Base-by-base conservation (phyloP, 2,888 invertebrate species). In the Ceriagrion tenellum region DNA sequence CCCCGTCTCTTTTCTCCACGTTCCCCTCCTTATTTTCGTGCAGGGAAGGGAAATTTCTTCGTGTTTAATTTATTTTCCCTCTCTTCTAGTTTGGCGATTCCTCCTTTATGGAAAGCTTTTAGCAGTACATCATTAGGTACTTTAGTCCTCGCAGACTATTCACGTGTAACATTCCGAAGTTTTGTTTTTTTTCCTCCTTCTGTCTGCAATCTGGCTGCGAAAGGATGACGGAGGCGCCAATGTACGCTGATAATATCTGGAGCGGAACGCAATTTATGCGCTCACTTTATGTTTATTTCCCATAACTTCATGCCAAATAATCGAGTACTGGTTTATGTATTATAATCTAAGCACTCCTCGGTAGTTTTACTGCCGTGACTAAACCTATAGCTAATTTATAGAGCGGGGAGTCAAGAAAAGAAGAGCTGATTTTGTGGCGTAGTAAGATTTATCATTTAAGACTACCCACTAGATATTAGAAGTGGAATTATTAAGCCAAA, bases 61-160 rank as follows among this genome's bases (percentile, higher is more conserved):
- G 2, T 81, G 3, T 3, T 2, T 8, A 12, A n/a, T n/a, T 16
- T 35, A 35, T 81, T 81, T 81, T 81, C 3, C 35, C 0, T 13
- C n/a, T 81, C 81, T 30, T 13, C 81, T 59, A 69, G 69, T 26
- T 69, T 69, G 69, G 69, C 23, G 26, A 69, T 23, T 69, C n/a
- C 16, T 81, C 81, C 16, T 81, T 81, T 81, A 81, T 81, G 81
- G 16, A 81, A 81, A 81, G 81, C 81, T 81, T 81, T 81, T 81
- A 81, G 81, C 35, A 35, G 81, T 81, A 81, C 81, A 81, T 81
- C 81, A 81, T 81, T 81, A 81, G 35, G 81, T 81, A 81, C 81
- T 81, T 35, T 81, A 18, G 16, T 35, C 35, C 81, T 69, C 18
- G 30, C 81, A 18, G 35, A 35, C 81, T 16, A 35, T 81, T 81